Percentiles rank a stretch among this genome's conserved stretches.
Conservation (phyloP, 2,797 vertebrate genomes). For the Thripadectes ignobilis region DNA sequence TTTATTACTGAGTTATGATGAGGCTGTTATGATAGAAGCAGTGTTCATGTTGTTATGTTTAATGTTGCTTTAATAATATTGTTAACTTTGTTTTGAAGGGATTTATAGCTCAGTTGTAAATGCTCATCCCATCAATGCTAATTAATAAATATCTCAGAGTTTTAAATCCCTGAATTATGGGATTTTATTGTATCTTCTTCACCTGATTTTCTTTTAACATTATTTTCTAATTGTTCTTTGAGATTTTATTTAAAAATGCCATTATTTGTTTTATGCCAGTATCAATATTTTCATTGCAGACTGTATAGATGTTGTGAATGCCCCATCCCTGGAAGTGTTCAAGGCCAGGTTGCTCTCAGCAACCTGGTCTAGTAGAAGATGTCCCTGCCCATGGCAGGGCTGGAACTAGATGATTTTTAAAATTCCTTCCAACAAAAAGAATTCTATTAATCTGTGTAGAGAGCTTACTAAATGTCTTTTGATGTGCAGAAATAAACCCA, state of each 20-base stretch:
- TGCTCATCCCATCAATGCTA: background rate
- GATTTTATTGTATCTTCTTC: background rate
- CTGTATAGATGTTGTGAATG: background rate
- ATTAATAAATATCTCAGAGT: background rate
- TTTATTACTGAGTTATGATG: background rate
- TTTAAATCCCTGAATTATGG: background rate
- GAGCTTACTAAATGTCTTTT: background rate
- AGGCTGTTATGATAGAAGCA: background rate
- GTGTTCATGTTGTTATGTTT: background rate
- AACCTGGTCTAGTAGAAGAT: background rate
- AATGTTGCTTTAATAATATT: background rate
- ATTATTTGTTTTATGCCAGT: background rate
- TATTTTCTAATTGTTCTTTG: background rate
- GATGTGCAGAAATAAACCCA: background rate
- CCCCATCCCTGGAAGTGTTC: background rate
- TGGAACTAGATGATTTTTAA: background rate
- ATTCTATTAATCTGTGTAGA: background rate
- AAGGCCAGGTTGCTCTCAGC: background rate
- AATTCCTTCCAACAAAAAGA: background rate
- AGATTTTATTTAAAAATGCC: background rate
- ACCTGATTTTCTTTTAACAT: background rate
- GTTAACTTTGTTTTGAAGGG: background rate
- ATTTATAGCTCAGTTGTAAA: background rate
- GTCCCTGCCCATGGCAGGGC: background rate
- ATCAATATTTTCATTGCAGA: background rate